phyloP scores from a whole-genome alignment of 2,888 invertebrate genomes.

The Andrena bicolor region DNA sequence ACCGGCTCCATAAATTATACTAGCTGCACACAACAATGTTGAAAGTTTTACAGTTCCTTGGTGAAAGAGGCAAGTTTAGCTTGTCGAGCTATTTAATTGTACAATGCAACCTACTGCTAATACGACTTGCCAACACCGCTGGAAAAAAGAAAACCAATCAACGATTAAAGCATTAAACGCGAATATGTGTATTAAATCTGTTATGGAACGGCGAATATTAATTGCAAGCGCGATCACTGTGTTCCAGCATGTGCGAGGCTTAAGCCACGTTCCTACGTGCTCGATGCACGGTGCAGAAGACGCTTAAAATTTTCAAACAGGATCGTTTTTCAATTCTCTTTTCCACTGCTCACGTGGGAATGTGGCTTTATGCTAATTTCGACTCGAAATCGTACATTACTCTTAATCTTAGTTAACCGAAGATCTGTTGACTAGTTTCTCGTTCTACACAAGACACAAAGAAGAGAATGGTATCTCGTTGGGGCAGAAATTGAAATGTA shows the following conservation, averaged over 20 bases:
- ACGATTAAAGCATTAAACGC: neutral
- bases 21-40: neutral
- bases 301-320: too few species aligned
- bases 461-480: too few species aligned
- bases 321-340: too few species aligned
- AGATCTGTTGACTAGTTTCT: too few species aligned
- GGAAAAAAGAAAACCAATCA: neutral
- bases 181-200: neutral
- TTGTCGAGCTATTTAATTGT: too few species aligned
- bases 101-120: too few species aligned
- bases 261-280: too few species aligned
- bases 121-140: neutral
- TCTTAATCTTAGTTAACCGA: neutral
- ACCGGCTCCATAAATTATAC: slow-evolving; percentile 10
- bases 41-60: neutral
- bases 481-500: too few species aligned
- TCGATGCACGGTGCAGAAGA: too few species aligned
- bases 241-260: neutral
- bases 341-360: neutral
- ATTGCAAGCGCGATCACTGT: neutral
- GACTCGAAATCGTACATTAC: neutral
- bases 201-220: neutral
- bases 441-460: too few species aligned
- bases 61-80: neutral
- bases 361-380: neutral